A percentile compares a stretch with the other conserved stretches of the same genome.
Conservation (phyloP, 2,888 invertebrate genomes). For the Perizoma flavofasciatum region DNA sequence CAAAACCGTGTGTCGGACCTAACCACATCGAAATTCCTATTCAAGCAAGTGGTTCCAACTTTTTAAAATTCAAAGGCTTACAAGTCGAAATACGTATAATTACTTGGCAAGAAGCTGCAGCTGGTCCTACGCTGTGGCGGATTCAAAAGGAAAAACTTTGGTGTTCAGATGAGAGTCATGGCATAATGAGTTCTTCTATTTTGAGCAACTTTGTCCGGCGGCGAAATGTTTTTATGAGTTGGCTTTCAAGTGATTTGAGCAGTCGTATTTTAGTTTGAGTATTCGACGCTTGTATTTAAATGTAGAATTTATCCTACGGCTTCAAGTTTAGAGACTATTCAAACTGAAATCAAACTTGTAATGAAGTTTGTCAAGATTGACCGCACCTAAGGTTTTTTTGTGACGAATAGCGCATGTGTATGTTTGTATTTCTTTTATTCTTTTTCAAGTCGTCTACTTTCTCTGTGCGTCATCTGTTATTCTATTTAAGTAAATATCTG, state of each 20-base stretch:
- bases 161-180: constrained; percentile 56
- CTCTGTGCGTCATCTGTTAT: no score
- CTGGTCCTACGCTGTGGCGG: constrained; percentile 59
- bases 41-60: constrained; percentile 27
- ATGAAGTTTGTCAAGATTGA: no score
- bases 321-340: no score
- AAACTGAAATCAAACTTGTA: no score
- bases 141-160: constrained; percentile 62
- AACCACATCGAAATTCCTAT: constrained; percentile 3
- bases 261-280: constrained; percentile 18
- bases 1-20: no score
- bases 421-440: no score
- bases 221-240: constrained; percentile 37
- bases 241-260: constrained; percentile 19
- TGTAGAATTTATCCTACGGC: not conserved
- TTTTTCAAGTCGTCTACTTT: no score
- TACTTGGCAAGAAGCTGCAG: constrained; percentile 70
- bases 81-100: constrained; percentile 69
- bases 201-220: constrained; percentile 43
- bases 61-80: constrained; percentile 41
- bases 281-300: constrained; percentile 5
- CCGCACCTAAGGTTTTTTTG: no score
- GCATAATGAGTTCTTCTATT: constrained; percentile 60
- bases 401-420: no score
- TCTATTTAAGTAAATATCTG: no score